Evolutionary conservation across 2,797 vertebrate genomes (phyloP).

Genomic region (Enteromius afrohamiltoni): DNA sequence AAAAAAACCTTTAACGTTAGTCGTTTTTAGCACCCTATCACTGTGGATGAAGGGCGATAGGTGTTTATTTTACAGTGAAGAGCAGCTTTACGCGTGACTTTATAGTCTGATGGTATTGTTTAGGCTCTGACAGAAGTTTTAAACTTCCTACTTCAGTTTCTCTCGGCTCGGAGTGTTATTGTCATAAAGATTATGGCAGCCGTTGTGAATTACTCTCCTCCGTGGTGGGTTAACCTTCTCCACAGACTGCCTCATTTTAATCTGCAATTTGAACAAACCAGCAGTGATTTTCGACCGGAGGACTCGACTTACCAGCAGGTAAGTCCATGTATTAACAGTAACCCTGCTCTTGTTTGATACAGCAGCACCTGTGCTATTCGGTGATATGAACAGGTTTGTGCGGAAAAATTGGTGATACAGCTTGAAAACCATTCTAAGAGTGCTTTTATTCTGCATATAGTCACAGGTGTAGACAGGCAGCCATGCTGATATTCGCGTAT

Average conservation of each 20-base stretch:
- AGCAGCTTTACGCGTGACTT: conserved; percentile 16
- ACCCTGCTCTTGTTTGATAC: not conserved
- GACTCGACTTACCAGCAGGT: conserved; percentile 93
- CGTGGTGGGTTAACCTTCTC: conserved; percentile 94
- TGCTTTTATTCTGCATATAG: not conserved
- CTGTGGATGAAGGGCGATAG: not conserved
- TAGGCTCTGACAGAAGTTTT: not conserved
- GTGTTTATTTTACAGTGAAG: not conserved
- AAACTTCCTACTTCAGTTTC: conserved; percentile 11
- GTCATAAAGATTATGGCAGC: conserved; percentile 80
- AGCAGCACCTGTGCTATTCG: not conserved
- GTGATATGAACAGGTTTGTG: not conserved
- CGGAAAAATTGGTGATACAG: not conserved
- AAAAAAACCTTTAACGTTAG: not conserved
- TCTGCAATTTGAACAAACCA: conserved; percentile 86
- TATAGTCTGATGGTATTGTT: conserved; percentile 40
- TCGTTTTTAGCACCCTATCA: not conserved
- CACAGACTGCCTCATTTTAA: conserved; percentile 92
- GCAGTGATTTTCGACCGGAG: conserved; percentile 88
- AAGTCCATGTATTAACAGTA: conserved; percentile 51
- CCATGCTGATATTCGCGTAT: not conserved
- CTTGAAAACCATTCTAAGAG: not conserved
- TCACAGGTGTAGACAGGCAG: not conserved
- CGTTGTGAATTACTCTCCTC: conserved; percentile 90
- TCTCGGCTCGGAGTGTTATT: not conserved